Conservation (phyloP, 2,113 vertebrate genomes). For the Sphaerodactylus townsendi region DNA sequence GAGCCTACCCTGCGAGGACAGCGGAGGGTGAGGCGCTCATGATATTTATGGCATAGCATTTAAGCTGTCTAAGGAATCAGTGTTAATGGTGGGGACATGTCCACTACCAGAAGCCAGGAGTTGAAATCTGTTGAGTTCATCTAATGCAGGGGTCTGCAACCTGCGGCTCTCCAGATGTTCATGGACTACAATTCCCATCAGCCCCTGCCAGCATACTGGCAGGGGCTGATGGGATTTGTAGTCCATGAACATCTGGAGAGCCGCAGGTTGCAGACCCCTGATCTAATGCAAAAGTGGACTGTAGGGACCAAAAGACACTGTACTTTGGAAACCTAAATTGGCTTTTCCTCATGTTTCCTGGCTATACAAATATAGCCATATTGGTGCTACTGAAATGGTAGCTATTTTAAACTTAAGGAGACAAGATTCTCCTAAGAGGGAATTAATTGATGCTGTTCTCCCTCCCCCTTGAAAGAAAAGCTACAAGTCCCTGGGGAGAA, state of each 20-base stretch:
- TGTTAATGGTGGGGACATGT: no score
- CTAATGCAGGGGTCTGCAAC: no score
- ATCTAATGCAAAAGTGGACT: neutral
- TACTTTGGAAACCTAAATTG: neutral
- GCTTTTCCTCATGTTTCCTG: neutral
- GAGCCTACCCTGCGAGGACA: no score
- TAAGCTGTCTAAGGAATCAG: no score
- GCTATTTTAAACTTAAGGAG: constrained; percentile 21
- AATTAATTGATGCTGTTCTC: neutral
- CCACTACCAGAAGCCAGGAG: neutral
- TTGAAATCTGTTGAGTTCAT: neutral
- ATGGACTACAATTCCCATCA: no score
- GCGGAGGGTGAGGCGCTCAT: no score
- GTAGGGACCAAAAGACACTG: neutral
- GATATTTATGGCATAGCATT: neutral
- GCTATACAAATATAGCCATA: neutral
- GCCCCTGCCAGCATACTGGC: no score
- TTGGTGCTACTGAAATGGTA: constrained; percentile 5
- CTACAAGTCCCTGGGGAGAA: constrained; percentile 21
- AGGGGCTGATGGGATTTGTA: no score
- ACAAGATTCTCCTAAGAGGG: neutral
- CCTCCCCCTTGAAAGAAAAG: neutral
- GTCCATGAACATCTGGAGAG: no score
- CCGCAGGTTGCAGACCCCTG: no score
- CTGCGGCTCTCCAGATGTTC: no score